Base-by-base conservation (phyloP, 2,888 invertebrate genomes). In the Scaptomyza cyrtandrae region DNA sequence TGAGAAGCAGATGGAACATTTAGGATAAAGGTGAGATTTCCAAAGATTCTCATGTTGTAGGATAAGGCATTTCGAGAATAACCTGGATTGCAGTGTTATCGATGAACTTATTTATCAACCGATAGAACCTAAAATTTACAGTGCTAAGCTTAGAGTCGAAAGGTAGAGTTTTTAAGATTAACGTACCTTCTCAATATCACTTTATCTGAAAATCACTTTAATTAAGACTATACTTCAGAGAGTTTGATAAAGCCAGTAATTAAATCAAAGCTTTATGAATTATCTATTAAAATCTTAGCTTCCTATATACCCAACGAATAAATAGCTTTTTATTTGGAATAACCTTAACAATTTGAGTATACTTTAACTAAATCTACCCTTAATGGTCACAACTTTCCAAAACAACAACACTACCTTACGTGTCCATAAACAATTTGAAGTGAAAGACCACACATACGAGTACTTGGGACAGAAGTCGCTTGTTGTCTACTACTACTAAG, bases 351-450 rank as follows among this genome's bases (percentile, higher is more conserved):
- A 14, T 14, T 14, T 39, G 1, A 14, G 14, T 9, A 7, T 5
- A 14, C 14, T 24, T 66, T 66, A 19, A 19, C 16, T 35, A 3
- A 7, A 33, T 39, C 46, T 35, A n/a, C 16, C 29, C 39, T 54
- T 27, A 14, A 29, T 14, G 14, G 16, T 37, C 29, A 31, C 55
- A 68, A 55, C 56, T 68, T 56, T 65, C 57, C 35, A 68, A 55
- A 44, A 6, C 6, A 16, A 24, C 24, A 19, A 37, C 6, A 29
- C 2, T 9, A 31, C 31, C 63, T 64, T 41, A 62, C 78, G 49
- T 78, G 75, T 59, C 31, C 63, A 39, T 45, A 53, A 74, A 68
- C 54, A 75, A 78, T 75, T 63, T 78, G 41, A 45, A 62, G 62
- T 63, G 62, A 62, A 59, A 67, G 68, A 67, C 69, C 74, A 59